These are phyloP conservation scores for Papilio polytes DNA, from an alignment of 1,140 invertebrate genomes.

Conservation along the genomic window DNA sequence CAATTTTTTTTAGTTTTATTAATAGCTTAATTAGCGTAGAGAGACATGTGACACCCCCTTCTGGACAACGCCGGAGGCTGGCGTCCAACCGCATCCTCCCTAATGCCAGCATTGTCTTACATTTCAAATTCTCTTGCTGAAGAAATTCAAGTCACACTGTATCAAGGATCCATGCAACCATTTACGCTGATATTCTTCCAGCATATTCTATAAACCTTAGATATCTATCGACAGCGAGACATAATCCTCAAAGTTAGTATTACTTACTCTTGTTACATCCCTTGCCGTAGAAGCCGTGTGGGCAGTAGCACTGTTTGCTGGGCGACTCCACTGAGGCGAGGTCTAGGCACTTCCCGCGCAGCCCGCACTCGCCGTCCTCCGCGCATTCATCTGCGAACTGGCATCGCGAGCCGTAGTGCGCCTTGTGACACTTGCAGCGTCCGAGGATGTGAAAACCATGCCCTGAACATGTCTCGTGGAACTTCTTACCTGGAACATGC, in stretches of 20 bases:
- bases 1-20: too few species aligned
- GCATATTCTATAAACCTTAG: too few species aligned
- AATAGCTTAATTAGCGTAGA: too few species aligned
- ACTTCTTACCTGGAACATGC: constrained; percentile 85
- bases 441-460: constrained; percentile 91
- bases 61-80: too few species aligned
- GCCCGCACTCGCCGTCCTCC: constrained; percentile 92
- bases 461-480: constrained; percentile 92
- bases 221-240: too few species aligned
- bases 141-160: too few species aligned
- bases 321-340: constrained; percentile 91
- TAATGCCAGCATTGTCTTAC: too few species aligned
- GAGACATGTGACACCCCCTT: too few species aligned
- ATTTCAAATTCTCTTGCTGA: too few species aligned
- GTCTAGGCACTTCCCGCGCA: constrained; percentile 93
- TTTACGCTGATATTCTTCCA: too few species aligned
- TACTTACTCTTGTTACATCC: constrained; percentile 90
- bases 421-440: constrained; percentile 92
- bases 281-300: constrained; percentile 92
- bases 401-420: constrained; percentile 92
- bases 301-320: constrained; percentile 94
- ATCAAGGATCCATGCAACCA: too few species aligned
- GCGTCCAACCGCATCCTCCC: too few species aligned
- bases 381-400: constrained; percentile 94
- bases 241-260: not conserved